phyloP scores from a whole-genome alignment of 1,140 invertebrate genomes.

The Temnothorax longispinosus region DNA sequence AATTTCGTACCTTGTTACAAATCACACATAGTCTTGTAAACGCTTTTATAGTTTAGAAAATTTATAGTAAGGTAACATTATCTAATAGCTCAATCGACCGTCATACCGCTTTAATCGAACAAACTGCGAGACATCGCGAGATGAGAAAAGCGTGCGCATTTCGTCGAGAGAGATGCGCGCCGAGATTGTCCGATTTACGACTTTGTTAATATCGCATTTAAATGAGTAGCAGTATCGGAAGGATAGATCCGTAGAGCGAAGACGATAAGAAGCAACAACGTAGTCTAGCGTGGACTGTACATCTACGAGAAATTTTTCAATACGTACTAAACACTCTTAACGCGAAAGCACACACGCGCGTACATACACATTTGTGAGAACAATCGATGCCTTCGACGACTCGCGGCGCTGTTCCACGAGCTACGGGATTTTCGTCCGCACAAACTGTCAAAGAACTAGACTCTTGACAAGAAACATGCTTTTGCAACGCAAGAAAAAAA shows the following conservation, averaged over 20 bases:
- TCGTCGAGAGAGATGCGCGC: slow-evolving; percentile 1
- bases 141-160: slow-evolving; percentile 10
- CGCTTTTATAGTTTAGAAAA: slow-evolving; percentile 15
- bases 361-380: slow-evolving; percentile 50
- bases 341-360: slow-evolving; percentile 7
- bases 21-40: slow-evolving; percentile 19
- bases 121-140: background rate
- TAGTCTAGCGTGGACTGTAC: slow-evolving; percentile 71
- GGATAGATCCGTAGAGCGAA: slow-evolving; percentile 8
- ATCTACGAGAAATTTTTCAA: slow-evolving; percentile 70
- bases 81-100: slow-evolving; percentile 18
- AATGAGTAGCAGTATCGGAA: slow-evolving; percentile 16
- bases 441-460: slow-evolving; percentile 24
- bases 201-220: slow-evolving; percentile 58
- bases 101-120: slow-evolving; percentile 49
- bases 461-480: slow-evolving; percentile 24
- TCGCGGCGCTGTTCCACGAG: slow-evolving; percentile 55
- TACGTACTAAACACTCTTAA: slow-evolving; percentile 66
- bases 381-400: slow-evolving; percentile 69
- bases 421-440: slow-evolving; percentile 35
- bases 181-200: slow-evolving; percentile 59
- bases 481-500: slow-evolving; percentile 26
- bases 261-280: slow-evolving; percentile 53
- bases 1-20: slow-evolving; percentile 23
- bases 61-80: slow-evolving; percentile 14